phyloP scores from a whole-genome alignment of 1,140 invertebrate species.

The Bradynema listronoti region DNA sequence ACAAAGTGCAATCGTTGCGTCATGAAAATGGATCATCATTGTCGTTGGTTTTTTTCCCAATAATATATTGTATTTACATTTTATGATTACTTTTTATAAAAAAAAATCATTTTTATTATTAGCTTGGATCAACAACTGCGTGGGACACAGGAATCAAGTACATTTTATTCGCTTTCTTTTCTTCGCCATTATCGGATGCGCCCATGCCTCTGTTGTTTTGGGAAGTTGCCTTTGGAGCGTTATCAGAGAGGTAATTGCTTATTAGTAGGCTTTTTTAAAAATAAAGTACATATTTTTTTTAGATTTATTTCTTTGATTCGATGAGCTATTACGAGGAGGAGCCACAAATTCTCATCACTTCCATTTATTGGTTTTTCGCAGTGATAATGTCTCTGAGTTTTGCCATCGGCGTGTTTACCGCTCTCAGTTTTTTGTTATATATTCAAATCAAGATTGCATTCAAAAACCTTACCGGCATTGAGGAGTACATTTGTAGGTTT shows the following conservation, averaged over 20 bases:
- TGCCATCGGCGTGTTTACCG: slow-evolving; percentile 81
- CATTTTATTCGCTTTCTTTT: slow-evolving; percentile 77
- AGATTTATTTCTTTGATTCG: slow-evolving; percentile 62
- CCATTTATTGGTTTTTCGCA: slow-evolving; percentile 63
- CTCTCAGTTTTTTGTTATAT: slow-evolving; percentile 78
- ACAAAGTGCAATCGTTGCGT: slow-evolving; percentile 84
- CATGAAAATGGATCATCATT: slow-evolving; percentile 80
- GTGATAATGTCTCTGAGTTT: slow-evolving; percentile 78
- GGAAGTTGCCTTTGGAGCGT: neutral
- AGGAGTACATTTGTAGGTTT: slow-evolving; percentile 76
- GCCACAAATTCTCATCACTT: slow-evolving; percentile 66
- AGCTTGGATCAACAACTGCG: slow-evolving; percentile 84
- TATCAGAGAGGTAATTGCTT: slow-evolving; percentile 62
- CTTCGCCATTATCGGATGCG: slow-evolving; percentile 78
- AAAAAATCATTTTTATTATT: slow-evolving; percentile 63
- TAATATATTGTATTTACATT: slow-evolving; percentile 61
- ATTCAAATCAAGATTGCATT: slow-evolving; percentile 78
- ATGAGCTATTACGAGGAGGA: slow-evolving; percentile 46
- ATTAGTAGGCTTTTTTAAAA: too few species aligned
- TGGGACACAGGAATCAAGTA: slow-evolving; percentile 78
- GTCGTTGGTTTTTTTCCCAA: slow-evolving; percentile 38
- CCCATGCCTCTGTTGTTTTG: slow-evolving; percentile 70
- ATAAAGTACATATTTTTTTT: too few species aligned
- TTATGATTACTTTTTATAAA: slow-evolving; percentile 8
- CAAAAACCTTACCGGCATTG: slow-evolving; percentile 83